Evolutionary conservation across 2,113 vertebrate species (phyloP), one percentile per base, ranked within the genome.

Genomic region (Ginglymostoma cirratum): DNA sequence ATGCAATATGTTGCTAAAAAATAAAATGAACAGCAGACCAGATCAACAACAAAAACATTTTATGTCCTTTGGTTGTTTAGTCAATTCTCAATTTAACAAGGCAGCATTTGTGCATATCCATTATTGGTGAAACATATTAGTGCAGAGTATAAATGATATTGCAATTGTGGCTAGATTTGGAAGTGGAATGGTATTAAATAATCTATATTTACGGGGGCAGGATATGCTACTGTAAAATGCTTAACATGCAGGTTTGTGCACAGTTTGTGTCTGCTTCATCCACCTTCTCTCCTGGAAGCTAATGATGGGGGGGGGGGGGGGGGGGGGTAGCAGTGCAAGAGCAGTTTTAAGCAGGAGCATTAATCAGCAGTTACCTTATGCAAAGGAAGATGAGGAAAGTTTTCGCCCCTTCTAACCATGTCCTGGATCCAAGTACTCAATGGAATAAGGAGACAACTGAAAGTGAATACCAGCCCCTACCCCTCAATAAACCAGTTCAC

Each of bases 1-100:
- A 48, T 95, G 67, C 67, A 48, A 72, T 95, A 95, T 48, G 42
- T 95, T 95, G 93, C 93, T 95, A 70, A 48, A 95, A 92, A 69
- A 45, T 19, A 83, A 38, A 30, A 72, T 30, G 70, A 38, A 86
- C 3, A 86, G 66, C n/a, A 45, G 92, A 95, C 69, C 3, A 48
- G 21, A 95, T 42, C 14, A 95, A 24, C 45, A 48, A 67, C 92
- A 67, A 23, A 30, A 85, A 23, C 48, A 61, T 89, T 89, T 89
- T 12, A 61, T 55, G 86, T 61, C 45, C 24, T 55, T 27, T 55
- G 52, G n/a, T 70, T 45, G 14, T 95, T 95, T 72, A 95, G 67
- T 72, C 93, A 95, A 72, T 95, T 72, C 72, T 42, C 12, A 95
- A 70, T 48, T 70, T 72, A 95, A 55, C 86, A 89, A 95, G 23